Evolutionary conservation across 37 sponge, comb jelly and placozoan genomes (phyloP).

Genomic region (Spongilla lacustris): DNA sequence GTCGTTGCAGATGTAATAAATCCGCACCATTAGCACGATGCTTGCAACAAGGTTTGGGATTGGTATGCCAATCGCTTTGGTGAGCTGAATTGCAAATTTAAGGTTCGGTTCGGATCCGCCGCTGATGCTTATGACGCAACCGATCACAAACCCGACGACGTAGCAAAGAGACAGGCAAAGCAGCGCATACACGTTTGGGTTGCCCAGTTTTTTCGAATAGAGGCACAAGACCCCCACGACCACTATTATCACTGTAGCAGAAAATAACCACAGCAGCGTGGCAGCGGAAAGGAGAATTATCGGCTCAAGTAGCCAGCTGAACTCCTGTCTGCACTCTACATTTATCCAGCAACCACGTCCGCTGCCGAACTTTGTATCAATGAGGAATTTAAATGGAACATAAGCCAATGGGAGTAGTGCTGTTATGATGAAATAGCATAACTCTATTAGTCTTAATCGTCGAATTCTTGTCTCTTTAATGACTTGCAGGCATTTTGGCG

Average conservation of each 20-base stretch:
- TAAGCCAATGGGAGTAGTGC: neutral
- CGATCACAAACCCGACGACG: neutral
- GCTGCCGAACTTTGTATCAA: neutral
- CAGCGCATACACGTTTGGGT: neutral
- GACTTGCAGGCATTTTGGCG: neutral
- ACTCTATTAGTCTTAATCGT: neutral
- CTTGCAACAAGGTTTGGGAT: neutral
- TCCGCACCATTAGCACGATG: neutral
- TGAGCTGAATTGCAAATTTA: neutral
- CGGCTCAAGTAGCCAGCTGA: neutral
- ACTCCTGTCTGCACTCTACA: neutral
- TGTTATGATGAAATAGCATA: neutral
- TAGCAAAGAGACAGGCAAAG: neutral
- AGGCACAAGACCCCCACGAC: neutral
- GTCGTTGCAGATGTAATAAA: neutral
- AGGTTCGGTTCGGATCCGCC: neutral
- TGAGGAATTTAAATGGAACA: neutral
- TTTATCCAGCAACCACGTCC: neutral
- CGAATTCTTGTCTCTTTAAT: neutral
- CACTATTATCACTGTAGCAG: neutral
- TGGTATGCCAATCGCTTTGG: neutral
- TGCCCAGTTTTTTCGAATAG: neutral
- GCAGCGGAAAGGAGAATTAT: neutral
- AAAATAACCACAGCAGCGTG: neutral
- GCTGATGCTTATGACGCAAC: neutral